phyloP scores from a whole-genome alignment of 2,888 invertebrate species.

The Baccha elongata region DNA sequence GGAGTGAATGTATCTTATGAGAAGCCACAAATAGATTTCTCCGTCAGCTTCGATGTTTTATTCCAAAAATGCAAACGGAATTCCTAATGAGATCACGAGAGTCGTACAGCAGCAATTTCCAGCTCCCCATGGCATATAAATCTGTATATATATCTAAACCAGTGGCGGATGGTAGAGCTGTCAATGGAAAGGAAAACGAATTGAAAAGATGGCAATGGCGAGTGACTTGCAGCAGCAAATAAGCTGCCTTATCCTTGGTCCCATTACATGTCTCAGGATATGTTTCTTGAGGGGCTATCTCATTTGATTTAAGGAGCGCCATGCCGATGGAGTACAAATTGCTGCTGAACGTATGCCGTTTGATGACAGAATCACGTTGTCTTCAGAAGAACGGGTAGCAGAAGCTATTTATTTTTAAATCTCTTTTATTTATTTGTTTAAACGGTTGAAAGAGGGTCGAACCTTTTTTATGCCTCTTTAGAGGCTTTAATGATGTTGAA shows the following conservation, averaged over 20 bases:
- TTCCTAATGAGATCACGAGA: conserved; percentile 63
- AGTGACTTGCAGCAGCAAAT: conserved; percentile 49
- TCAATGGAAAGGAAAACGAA: conserved; percentile 41
- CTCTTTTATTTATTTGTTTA: conserved; percentile 48
- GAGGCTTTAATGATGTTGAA: conserved; percentile 35
- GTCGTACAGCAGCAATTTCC: conserved; percentile 16
- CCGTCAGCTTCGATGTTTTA: conserved; percentile 51
- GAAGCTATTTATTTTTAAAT: conserved; percentile 19
- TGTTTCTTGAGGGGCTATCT: conserved; percentile 60
- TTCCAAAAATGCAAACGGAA: conserved; percentile 67
- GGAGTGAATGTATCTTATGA: conserved; percentile 13
- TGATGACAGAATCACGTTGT: conserved; percentile 16
- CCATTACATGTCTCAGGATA: conserved; percentile 66
- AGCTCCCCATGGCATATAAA: conserved; percentile 4
- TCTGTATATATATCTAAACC: conserved; percentile 21
- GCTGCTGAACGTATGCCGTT: conserved; percentile 48
- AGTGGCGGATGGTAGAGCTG: conserved; percentile 33
- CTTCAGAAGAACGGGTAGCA: background rate
- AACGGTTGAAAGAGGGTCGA: conserved; percentile 13
- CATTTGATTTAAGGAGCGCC: conserved; percentile 62
- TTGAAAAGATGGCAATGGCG: conserved; percentile 47
- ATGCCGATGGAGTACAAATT: conserved; percentile 66
- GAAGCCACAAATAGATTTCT: conserved; percentile 63
- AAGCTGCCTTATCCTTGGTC: conserved; percentile 52
- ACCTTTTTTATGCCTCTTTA: background rate